Evolutionary conservation across 1,140 invertebrate species (phyloP), one percentile per base, ranked within the genome.

Genomic region (Tetramorium alpestre): DNA sequence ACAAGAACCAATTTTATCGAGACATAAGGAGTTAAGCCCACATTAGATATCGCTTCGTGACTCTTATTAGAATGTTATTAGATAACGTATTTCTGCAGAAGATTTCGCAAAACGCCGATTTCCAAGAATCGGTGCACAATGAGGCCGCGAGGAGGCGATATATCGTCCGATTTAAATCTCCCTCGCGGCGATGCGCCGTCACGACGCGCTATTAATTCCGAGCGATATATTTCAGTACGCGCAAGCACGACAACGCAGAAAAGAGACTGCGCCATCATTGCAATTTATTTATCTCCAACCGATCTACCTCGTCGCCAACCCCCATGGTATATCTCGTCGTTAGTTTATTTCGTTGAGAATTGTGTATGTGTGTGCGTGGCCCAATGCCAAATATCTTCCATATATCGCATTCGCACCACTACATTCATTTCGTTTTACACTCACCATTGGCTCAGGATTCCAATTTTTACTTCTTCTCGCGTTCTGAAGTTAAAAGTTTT

Each of bases 191-290:
- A 76, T 81, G 76, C 77, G 69, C 54, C 76, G 67, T 64, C 85
- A 87, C 87, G 87, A 49, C 49, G 44, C 47, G 5, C 85, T 84
- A 89, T 89, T 89, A 87, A 87, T 89, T 87, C 72, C 64, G 33
- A 28, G 22, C 64, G 49, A 75, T 80, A 84, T 82, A 86, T 86
- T 78, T 85, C 67, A 33, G 54, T 69, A 38, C 49, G 65, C 51
- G 51, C n/a, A 41, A 78, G 16, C 51, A 51, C 56, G 58, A 41
- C 54, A 70, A 65, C 4, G 22, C 11, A 80, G 49, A 51, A 38
- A 72, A 81, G 33, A 38, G 62, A 67, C 41, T 76, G 49, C 70
- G 44, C 72, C 38, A 54, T 76, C 60, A 60, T 76, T 67, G 70
- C 80, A 44, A 80, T 88, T 86, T 85, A 87, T 87, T 77, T 87